Evolutionary conservation across 2,797 vertebrate genomes (phyloP), one percentile per base, ranked within the genome.

Genomic region (Gambelia wislizenii): DNA sequence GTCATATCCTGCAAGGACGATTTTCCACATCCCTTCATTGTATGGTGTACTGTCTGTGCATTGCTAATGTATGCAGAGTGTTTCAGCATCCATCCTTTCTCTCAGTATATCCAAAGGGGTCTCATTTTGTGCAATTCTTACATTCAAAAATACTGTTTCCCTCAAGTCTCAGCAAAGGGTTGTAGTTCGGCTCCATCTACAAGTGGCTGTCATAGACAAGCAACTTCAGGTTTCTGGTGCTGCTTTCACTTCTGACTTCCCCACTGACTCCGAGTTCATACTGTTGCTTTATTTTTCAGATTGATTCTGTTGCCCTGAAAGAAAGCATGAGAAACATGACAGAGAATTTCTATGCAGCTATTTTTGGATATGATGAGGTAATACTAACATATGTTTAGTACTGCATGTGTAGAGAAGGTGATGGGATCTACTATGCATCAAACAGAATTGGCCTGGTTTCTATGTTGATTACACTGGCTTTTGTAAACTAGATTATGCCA

Each of bases 321-420:
- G 97, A 98, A 95, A 98, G 97, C 10, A 91, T 98, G 96, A 98
- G 95, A 91, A 92, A 89, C 1, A 99, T 99, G 98, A 98, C 98
- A 0, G 98, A 99, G 97, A 98, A 96, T 64, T 99, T 99, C 96
- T 99, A 99, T 70, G 98, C 98, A 8, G 98, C 98, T 36, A 97
- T 99, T 72, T 99, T 99, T 96, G 99, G 99, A 95, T 99, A 99
- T 3, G 99, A 99, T 92, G 99, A 99, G 98, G 99, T 99, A 97
- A 97, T 96, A 59, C 56, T 89, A 90, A 84, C 70, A 20, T 84
- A 39, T 72, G 76, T 87, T 13, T 13, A 47, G 54, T 52, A 18
- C 20, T 83, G 33, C 49, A 44, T 67, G 27, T 49, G 77, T 10
- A 67, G 36, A 69, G 16, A 47, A 77, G 75, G 9, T 47, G 3